Evolutionary conservation across 1,140 invertebrate species (phyloP).

Genomic region (Psix sp.): DNA sequence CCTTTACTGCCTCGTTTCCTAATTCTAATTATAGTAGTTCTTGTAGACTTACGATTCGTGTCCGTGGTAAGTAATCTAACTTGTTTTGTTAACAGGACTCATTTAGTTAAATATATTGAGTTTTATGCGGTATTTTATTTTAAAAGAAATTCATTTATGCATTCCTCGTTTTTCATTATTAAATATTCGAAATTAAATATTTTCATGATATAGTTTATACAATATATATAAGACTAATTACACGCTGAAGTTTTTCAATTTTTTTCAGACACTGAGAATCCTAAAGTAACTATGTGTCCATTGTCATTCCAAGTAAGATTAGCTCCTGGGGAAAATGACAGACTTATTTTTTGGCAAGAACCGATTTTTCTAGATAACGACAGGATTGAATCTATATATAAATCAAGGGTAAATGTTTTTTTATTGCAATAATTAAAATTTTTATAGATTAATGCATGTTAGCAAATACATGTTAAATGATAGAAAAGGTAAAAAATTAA

Average conservation of each 20-base stretch:
- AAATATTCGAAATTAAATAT: too few relatives aligned
- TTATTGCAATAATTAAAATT: too few relatives aligned
- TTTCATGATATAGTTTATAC: too few relatives aligned
- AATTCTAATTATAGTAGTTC: constrained; percentile 77
- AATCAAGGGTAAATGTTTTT: constrained; percentile 83
- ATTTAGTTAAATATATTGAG: constrained; percentile 14
- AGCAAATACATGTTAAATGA: too few relatives aligned
- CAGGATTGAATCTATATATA: constrained; percentile 78
- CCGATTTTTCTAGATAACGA: constrained; percentile 83
- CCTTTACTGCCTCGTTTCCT: constrained; percentile 80
- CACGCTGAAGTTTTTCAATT: background rate
- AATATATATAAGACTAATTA: background rate
- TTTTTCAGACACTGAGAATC: constrained; percentile 79
- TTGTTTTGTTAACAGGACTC: constrained; percentile 26
- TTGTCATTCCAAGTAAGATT: constrained; percentile 80
- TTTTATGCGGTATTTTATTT: constrained; percentile 4
- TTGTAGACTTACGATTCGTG: constrained; percentile 81
- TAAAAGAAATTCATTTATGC: too few relatives aligned
- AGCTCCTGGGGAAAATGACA: constrained; percentile 76
- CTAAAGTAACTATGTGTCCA: constrained; percentile 80
- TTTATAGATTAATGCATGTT: too few relatives aligned
- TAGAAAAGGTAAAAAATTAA: too few relatives aligned
- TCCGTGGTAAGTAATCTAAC: constrained; percentile 76
- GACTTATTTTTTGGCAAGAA: constrained; percentile 82
- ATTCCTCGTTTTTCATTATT: too few relatives aligned